Conservation (phyloP, 1,140 invertebrate genomes). For the Drosophila neocordata region DNA sequence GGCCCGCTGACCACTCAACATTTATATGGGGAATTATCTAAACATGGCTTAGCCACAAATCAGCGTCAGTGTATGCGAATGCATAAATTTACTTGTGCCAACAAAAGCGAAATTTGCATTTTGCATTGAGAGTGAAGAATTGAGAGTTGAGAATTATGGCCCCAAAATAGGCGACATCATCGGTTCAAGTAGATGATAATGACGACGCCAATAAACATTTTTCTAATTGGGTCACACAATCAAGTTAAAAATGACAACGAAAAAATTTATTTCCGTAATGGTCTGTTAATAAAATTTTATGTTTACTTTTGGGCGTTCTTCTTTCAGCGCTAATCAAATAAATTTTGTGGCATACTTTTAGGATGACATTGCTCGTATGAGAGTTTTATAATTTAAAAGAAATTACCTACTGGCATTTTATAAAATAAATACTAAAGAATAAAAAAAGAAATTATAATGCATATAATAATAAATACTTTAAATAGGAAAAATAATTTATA, state of each 20-base stretch:
- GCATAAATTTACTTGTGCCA: conserved; percentile 45
- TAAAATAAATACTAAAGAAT: no score
- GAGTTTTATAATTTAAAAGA: no score
- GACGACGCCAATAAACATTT: not conserved
- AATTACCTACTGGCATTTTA: no score
- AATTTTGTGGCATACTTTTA: conserved; percentile 24
- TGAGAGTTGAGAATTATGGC: conserved; percentile 4
- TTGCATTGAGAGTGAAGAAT: conserved; percentile 15
- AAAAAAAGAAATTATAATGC: no score
- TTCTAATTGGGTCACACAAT: conserved; percentile 32
- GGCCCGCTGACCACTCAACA: not conserved
- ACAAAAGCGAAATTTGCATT: conserved; percentile 52
- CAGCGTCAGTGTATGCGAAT: conserved; percentile 17
- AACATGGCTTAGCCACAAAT: conserved; percentile 36
- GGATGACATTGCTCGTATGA: conserved; percentile 6
- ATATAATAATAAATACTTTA: no score
- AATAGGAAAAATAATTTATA: not conserved
- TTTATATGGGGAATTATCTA: conserved; percentile 23
- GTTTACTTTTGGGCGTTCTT: conserved; percentile 37
- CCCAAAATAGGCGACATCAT: not conserved
- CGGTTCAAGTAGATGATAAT: not conserved
- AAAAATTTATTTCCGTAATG: not conserved
- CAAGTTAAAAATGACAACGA: not conserved
- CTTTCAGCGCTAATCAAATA: no score
- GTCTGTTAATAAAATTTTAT: no score